Conservation (phyloP, 2,797 vertebrate genomes). For the Mormyrops attenuatus region DNA sequence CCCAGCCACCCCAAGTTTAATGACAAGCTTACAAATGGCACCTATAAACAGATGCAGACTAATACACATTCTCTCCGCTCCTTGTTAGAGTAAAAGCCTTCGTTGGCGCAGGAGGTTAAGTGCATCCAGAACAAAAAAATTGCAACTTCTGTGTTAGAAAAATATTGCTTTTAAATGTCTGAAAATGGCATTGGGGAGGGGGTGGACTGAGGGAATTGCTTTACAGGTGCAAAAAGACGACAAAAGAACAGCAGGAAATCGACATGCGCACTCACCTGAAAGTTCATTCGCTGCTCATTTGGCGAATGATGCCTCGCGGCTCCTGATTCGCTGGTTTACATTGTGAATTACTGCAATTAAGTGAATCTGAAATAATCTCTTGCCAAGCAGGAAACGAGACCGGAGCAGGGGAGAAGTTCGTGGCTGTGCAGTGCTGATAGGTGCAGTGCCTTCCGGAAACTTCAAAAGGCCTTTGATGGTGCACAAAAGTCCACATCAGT, state of each 20-base stretch:
- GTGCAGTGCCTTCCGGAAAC: background rate
- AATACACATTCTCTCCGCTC: background rate
- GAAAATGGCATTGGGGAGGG: background rate
- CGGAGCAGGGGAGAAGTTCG: background rate
- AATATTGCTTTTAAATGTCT: background rate
- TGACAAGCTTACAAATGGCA: background rate
- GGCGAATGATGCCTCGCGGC: background rate
- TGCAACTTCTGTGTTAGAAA: background rate
- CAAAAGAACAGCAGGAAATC: background rate
- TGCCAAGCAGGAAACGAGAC: background rate
- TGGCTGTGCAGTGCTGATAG: background rate
- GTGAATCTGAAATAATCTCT: background rate
- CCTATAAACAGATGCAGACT: background rate
- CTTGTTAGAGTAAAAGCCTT: background rate
- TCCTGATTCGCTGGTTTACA: background rate
- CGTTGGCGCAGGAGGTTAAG: background rate
- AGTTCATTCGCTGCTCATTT: background rate
- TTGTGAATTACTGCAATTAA: background rate
- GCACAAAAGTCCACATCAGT: background rate
- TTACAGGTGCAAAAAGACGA: background rate
- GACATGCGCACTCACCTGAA: background rate
- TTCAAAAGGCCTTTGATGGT: background rate
- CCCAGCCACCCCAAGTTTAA: background rate
- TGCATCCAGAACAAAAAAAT: background rate
- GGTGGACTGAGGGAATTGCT: background rate